These are phyloP conservation scores for Pseudomyrmex gracilis DNA, from an alignment of 1,140 invertebrate species.

Conservation along the genomic window DNA sequence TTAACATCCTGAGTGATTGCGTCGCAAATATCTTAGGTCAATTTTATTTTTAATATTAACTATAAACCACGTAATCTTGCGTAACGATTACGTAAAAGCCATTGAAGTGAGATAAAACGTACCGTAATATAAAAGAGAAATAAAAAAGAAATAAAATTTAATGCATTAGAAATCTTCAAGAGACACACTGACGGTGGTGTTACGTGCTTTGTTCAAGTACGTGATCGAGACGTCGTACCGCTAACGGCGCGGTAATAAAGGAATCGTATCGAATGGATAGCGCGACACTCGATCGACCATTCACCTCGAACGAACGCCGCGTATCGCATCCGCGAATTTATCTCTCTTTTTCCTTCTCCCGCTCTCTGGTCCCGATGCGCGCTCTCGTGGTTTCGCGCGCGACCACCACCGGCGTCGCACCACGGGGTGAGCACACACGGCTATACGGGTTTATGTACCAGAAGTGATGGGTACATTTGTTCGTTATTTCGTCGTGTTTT, in stretches of 20 bases:
- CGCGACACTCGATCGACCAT: conserved; percentile 40
- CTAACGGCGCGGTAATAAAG: conserved; percentile 45
- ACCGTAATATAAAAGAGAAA: background rate
- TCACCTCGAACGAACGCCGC: conserved; percentile 30
- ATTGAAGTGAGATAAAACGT: background rate
- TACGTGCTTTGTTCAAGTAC: background rate
- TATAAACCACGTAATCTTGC: background rate
- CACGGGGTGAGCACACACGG: conserved; percentile 48
- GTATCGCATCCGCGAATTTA: conserved; percentile 49
- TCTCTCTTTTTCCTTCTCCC: conserved; percentile 39
- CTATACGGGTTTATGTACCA: conserved; percentile 82
- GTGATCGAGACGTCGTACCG: conserved; percentile 31
- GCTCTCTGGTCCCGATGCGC: conserved; percentile 34
- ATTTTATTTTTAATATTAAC: conserved; percentile 2
- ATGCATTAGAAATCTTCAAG: too few relatives aligned
- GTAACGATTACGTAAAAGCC: background rate
- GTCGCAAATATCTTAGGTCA: background rate
- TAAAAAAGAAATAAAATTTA: background rate
- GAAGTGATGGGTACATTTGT: conserved; percentile 84
- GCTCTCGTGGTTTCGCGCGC: conserved; percentile 57
- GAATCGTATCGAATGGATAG: conserved; percentile 34
- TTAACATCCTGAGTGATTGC: background rate
- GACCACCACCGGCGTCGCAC: conserved; percentile 62
- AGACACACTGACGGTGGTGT: background rate
- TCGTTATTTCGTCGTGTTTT: conserved; percentile 84